Percentiles rank a stretch among this genome's conserved stretches.
Conservation (phyloP, 2,797 vertebrate species). For the Chloroceryle amazona region DNA sequence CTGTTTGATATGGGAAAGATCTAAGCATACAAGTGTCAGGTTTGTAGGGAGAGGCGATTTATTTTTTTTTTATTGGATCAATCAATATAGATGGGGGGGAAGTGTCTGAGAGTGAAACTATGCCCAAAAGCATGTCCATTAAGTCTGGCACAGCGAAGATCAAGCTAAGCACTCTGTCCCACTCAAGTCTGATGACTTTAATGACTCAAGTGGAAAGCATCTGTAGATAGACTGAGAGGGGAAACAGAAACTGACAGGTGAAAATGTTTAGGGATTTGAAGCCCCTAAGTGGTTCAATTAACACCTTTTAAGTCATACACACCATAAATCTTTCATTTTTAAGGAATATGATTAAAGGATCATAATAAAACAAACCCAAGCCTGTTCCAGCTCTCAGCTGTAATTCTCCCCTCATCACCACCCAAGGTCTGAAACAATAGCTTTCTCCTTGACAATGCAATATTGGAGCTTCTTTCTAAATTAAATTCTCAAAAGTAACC, state of each 20-base stretch:
- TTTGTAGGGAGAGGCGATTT: not conserved
- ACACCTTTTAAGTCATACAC: slow-evolving; percentile 53
- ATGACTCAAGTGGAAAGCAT: not conserved
- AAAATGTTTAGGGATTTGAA: slow-evolving; percentile 53
- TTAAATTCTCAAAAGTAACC: not conserved
- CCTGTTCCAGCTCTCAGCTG: not conserved
- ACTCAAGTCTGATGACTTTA: not conserved
- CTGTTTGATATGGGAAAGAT: not conserved
- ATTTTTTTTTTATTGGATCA: not conserved
- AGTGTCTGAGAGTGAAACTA: not conserved
- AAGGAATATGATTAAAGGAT: slow-evolving; percentile 52
- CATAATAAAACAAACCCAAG: not conserved
- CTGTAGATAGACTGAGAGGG: not conserved
- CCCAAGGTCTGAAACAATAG: not conserved
- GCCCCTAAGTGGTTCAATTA: slow-evolving; percentile 64
- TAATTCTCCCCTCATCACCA: not conserved
- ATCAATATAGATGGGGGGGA: not conserved
- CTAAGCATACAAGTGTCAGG: not conserved
- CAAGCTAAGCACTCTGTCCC: not conserved
- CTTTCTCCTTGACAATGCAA: not conserved
- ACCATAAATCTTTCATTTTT: slow-evolving; percentile 55
- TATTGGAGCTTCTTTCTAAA: not conserved
- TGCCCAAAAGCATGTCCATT: not conserved
- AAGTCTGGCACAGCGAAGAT: not conserved
- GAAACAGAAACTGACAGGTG: slow-evolving; percentile 48